These are phyloP conservation scores for Luscinia luscinia DNA, from an alignment of 2,797 vertebrate genomes.

Conservation along the genomic window DNA sequence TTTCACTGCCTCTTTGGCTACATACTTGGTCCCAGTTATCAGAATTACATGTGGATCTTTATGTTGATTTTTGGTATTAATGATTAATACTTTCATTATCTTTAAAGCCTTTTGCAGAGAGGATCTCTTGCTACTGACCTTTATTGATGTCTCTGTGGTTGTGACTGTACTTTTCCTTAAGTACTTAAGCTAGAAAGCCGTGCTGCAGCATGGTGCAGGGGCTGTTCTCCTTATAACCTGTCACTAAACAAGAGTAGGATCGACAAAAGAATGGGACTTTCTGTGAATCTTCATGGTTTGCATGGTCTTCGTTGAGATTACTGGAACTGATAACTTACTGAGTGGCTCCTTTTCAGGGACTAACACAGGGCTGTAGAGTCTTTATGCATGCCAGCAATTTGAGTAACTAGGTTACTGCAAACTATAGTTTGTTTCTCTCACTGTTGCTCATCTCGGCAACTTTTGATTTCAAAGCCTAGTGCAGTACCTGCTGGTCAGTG, in stretches of 20 bases:
- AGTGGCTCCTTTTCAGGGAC: background rate
- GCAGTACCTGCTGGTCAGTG: background rate
- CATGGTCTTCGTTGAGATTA: background rate
- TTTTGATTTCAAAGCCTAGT: background rate
- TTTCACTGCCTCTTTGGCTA: background rate
- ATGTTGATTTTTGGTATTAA: background rate
- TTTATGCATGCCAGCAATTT: background rate
- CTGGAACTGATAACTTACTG: background rate
- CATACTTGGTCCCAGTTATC: background rate
- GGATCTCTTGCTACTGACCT: background rate
- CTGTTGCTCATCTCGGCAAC: background rate
- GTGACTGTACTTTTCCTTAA: background rate
- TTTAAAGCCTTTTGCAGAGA: background rate
- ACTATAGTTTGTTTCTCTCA: background rate
- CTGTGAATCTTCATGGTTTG: background rate
- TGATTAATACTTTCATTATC: background rate
- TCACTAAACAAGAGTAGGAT: background rate
- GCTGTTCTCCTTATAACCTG: background rate
- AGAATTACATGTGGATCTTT: background rate
- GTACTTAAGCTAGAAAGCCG: background rate
- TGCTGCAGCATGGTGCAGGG: background rate
- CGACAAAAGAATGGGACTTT: background rate
- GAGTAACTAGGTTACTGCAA: background rate
- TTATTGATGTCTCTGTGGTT: background rate
- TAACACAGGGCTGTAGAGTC: background rate